These are phyloP conservation scores for Berghia stephanieae DNA, from an alignment of 1,140 invertebrate genomes.

Conservation along the genomic window DNA sequence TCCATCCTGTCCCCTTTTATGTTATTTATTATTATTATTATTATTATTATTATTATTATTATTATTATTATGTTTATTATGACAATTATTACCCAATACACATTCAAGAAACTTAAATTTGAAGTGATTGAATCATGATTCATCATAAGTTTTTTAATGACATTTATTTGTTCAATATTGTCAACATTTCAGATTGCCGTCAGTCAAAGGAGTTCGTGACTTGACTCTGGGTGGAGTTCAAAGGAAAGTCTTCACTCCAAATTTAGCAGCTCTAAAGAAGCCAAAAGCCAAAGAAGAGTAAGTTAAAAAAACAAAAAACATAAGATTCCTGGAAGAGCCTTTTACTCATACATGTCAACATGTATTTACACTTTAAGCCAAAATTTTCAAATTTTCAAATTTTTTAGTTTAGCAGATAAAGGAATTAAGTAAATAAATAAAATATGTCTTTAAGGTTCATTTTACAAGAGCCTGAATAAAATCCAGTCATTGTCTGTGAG, in stretches of 20 bases:
- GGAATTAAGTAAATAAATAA: background rate
- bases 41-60: no score
- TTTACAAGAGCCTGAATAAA: no score
- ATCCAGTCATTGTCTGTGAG: no score
- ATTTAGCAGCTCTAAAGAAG: slow-evolving; percentile 53
- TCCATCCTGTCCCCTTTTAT: no score
- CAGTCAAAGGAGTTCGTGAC: slow-evolving; percentile 57
- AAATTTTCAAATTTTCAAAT: background rate
- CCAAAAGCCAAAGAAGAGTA: slow-evolving; percentile 49
- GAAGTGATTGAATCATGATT: no score
- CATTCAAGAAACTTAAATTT: no score
- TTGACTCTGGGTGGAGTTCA: slow-evolving; percentile 61
- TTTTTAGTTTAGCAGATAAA: background rate
- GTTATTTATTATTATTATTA: no score
- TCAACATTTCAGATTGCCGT: slow-evolving; percentile 60
- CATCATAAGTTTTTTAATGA: no score
- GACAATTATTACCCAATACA: no score
- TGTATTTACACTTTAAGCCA: background rate
- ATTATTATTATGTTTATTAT: no score
- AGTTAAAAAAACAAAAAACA: no score
- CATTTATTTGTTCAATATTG: no score
- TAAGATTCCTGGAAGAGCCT: background rate
- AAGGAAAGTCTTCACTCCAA: slow-evolving; percentile 61
- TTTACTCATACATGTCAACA: background rate
- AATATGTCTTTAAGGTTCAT: background rate